Percentiles rank a stretch among this genome's conserved stretches.
phyloP scores from a whole-genome alignment of 2,113 vertebrate genomes.

The Boleophthalmus pectinirostris region DNA sequence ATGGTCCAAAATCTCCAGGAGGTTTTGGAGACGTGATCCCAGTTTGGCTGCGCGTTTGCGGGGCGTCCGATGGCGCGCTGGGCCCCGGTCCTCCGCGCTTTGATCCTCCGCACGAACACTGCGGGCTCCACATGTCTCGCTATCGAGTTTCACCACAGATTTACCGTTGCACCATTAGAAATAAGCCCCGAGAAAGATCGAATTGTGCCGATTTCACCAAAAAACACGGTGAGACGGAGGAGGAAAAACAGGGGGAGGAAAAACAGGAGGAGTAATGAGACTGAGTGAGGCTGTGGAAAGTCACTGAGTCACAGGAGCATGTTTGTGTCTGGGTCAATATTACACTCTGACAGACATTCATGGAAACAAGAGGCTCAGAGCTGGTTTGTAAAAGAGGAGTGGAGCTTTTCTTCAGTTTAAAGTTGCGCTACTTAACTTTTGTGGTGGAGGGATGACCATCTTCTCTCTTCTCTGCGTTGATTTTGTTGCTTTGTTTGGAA shows the following conservation, averaged over 20 bases:
- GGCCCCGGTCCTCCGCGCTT: constrained; percentile 72
- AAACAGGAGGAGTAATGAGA: constrained; percentile 25
- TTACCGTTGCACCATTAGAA: constrained; percentile 73
- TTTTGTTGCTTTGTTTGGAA: too few species aligned
- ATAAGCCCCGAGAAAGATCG: constrained; percentile 68
- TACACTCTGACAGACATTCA: background rate
- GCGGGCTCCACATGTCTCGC: background rate
- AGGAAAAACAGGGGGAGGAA: constrained; percentile 49
- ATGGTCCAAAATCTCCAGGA: constrained; percentile 35
- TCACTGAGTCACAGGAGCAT: background rate
- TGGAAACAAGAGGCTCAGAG: background rate
- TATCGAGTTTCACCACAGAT: constrained; percentile 58
- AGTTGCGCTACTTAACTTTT: too few species aligned
- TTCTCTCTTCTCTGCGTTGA: too few species aligned
- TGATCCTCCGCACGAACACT: constrained; percentile 63
- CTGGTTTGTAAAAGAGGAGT: background rate
- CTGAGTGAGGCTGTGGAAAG: background rate
- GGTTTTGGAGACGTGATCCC: constrained; percentile 37
- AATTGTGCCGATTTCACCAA: constrained; percentile 64
- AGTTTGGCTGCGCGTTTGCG: background rate
- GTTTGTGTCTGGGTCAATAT: constrained; percentile 33
- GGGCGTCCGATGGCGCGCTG: background rate
- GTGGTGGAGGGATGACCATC: too few species aligned
- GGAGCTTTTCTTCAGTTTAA: too few species aligned
- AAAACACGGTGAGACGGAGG: constrained; percentile 59